Base-by-base conservation (phyloP, 2,797 vertebrate genomes). In the Eurystomus glaucurus region DNA sequence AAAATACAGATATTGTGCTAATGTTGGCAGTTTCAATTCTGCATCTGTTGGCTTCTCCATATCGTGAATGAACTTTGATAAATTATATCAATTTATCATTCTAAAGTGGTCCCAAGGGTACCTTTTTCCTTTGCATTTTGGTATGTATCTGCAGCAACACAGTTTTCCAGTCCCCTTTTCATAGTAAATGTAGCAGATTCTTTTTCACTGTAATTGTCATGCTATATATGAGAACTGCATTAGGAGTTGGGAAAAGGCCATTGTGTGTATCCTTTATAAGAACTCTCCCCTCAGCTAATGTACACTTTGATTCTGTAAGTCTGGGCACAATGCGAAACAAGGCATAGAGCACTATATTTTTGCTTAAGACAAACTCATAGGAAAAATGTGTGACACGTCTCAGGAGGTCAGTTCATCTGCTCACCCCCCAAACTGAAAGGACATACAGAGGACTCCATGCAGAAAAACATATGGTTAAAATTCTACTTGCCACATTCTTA, bases 61-160 rank as follows among this genome's bases (percentile, higher is more conserved):
- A 48, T 51, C 82, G 62, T 4, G 13, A 46, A 69, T 89, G 72
- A 94, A 91, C 84, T 90, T 54, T 41, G 62, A 92, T 72, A 87
- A 94, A 95, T 92, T 87, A 94, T 22, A 66, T 41, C 64, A 65
- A 88, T 86, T 90, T 87, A 93, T 89, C 66, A 93, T 89, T 92
- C 85, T 85, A 72, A 87, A 92, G 28, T 0, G 1, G 64, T 76
- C 66, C 58, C 62, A 14, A n/a, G 55, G 48, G 43, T 65, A 58
- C 66, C 23, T 55, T 83, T 48, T 72, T 64, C 68, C 92, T 92
- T 62, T 62, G 16, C 51, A 62, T 85, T 92, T 94, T 79, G 45
- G 20, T 58, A 48, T 29, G 58, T 54, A 65, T 72, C 45, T 84
- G 45, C 46, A 81, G 26, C 50, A 43, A 58, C 64, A 45, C 10